Evolutionary conservation across 2,113 vertebrate species (phyloP).

Genomic region (Synodontis membranacea): DNA sequence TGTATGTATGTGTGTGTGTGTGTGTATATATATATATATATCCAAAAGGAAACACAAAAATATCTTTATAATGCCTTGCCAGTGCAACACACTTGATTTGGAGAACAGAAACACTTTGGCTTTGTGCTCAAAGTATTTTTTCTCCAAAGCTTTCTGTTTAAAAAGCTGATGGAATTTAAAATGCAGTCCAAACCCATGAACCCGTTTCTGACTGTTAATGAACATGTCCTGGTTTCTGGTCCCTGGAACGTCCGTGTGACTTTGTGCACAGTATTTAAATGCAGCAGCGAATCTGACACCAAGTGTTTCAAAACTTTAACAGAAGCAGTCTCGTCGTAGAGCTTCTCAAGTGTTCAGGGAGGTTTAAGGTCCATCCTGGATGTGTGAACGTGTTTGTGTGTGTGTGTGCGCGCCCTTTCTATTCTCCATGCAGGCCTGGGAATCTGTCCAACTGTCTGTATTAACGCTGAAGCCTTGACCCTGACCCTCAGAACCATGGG

Average conservation of each 20-base stretch:
- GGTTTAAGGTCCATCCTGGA: background rate
- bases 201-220: no score
- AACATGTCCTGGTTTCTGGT: no score
- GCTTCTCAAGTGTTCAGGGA: background rate
- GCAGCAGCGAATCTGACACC: background rate
- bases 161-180: no score
- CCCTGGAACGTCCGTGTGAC: background rate
- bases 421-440: constrained; percentile 57
- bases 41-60: no score
- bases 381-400: constrained; percentile 20
- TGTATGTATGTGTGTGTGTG: no score
- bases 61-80: no score
- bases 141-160: no score
- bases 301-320: background rate
- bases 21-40: no score
- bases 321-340: background rate
- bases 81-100: no score
- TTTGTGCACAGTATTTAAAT: background rate
- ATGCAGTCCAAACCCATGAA: no score
- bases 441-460: constrained; percentile 57
- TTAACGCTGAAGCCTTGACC: constrained; percentile 50
- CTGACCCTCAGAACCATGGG: constrained; percentile 55
- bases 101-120: no score
- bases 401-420: constrained; percentile 37
- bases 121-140: no score